Evolutionary conservation across 2,888 invertebrate species (phyloP).

Genomic region (Galerucella calmariensis): DNA sequence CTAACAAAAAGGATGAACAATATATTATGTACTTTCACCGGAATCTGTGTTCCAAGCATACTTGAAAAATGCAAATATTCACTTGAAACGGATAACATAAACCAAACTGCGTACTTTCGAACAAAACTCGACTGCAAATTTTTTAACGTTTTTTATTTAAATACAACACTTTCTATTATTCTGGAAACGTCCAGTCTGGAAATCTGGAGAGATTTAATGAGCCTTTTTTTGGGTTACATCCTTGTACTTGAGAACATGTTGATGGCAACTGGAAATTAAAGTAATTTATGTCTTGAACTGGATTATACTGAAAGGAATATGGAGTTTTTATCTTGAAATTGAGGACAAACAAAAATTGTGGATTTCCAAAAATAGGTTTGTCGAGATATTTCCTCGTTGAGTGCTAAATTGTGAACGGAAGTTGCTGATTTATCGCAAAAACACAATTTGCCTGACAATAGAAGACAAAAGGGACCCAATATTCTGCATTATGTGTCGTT

Average conservation of each 20-base stretch:
- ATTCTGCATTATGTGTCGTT: too few relatives aligned
- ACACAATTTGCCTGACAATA: too few relatives aligned
- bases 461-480: too few relatives aligned
- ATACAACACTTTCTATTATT: constrained; percentile 4
- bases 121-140: not conserved
- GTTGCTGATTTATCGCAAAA: too few relatives aligned
- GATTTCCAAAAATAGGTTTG: not conserved
- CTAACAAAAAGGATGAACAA: not conserved
- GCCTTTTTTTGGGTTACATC: not conserved
- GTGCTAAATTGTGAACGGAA: too few relatives aligned
- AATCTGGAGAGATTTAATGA: constrained; percentile 1
- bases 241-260: constrained; percentile 1
- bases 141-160: constrained; percentile 1
- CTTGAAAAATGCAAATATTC: not conserved
- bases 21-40: not conserved
- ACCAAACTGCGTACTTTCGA: not conserved
- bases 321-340: not conserved
- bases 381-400: too few relatives aligned
- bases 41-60: not conserved
- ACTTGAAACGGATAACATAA: not conserved
- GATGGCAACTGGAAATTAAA: not conserved
- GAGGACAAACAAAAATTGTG: not conserved
- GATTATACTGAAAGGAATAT: not conserved
- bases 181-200: not conserved
- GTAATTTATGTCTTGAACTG: constrained; percentile 4